A percentile compares a stretch with the other conserved stretches of the same genome.
These are phyloP conservation scores for Hemiprocne comata DNA, from an alignment of 2,113 vertebrate genomes.

Conservation along the genomic window DNA sequence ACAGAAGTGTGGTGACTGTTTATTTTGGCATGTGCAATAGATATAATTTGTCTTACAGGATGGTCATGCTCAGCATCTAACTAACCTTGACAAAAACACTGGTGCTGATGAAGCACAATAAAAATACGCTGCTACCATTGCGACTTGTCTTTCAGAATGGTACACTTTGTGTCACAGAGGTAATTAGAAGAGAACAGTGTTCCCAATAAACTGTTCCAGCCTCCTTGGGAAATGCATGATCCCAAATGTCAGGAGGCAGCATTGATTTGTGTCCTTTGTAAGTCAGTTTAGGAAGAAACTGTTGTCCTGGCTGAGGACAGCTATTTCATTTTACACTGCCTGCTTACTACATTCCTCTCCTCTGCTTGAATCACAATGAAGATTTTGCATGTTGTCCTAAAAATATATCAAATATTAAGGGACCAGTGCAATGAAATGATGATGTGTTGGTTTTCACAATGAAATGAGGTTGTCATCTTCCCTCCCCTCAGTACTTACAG, in stretches of 20 bases:
- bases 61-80: neutral
- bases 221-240: conserved; percentile 17
- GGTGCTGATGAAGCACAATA: conserved; percentile 34
- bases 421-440: neutral
- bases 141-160: conserved; percentile 12
- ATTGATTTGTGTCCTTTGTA: neutral
- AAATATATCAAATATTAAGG: conserved; percentile 28
- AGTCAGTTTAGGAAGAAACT: neutral
- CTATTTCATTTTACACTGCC: neutral
- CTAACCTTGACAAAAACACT: conserved; percentile 28
- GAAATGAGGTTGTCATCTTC: neutral
- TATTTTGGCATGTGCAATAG: neutral
- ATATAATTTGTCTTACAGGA: neutral
- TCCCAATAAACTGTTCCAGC: neutral
- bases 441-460: neutral
- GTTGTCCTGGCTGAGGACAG: neutral
- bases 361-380: conserved; percentile 2
- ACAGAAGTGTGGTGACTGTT: neutral
- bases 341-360: neutral
- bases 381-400: conserved; percentile 16
- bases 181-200: conserved; percentile 21
- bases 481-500: neutral
- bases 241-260: conserved; percentile 7
- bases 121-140: neutral
- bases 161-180: neutral